phyloP scores from a whole-genome alignment of 92 coral and sea anemone genomes.

The Diadumene lineata region DNA sequence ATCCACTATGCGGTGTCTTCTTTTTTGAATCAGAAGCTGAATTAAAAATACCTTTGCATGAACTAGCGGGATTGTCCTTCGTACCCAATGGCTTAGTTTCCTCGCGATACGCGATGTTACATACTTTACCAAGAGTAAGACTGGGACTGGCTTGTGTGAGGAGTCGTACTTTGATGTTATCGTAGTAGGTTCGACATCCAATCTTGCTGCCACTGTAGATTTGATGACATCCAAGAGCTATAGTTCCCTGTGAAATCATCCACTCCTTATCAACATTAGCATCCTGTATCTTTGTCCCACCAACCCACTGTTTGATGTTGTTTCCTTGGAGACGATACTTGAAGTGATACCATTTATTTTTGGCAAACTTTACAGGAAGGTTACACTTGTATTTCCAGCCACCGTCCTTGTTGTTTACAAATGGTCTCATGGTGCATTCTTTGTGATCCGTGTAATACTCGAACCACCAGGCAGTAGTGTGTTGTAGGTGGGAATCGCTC shows the following conservation, averaged over 20 bases:
- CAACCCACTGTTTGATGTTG: conserved; percentile 71
- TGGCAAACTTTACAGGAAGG: conserved; percentile 42
- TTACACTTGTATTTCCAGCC: conserved; percentile 48
- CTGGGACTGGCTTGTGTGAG: conserved; percentile 51
- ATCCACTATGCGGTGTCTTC: conserved; percentile 49
- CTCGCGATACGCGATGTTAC: conserved; percentile 39
- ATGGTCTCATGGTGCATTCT: conserved; percentile 78
- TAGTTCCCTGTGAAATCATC: conserved; percentile 63
- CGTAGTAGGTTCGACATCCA: conserved; percentile 69
- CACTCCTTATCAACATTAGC: conserved; percentile 56
- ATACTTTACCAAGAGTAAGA: conserved; percentile 45
- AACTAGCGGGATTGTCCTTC: conserved; percentile 49
- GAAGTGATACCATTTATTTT: conserved; percentile 63
- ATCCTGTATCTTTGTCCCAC: conserved; percentile 54
- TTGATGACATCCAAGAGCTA: conserved; percentile 69
- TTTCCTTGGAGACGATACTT: conserved; percentile 61
- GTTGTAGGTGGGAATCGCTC: conserved; percentile 22
- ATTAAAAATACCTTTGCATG: conserved; percentile 82
- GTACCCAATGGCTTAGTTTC: conserved; percentile 22
- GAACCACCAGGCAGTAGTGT: conserved; percentile 89
- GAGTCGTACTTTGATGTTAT: conserved; percentile 66
- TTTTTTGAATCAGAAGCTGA: conserved; percentile 33
- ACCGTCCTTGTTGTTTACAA: conserved; percentile 54
- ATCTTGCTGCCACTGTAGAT: conserved; percentile 10
- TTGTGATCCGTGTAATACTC: conserved; percentile 49